Base-by-base conservation (phyloP, 1,140 invertebrate genomes). In the Aporrectodea caliginosa region DNA sequence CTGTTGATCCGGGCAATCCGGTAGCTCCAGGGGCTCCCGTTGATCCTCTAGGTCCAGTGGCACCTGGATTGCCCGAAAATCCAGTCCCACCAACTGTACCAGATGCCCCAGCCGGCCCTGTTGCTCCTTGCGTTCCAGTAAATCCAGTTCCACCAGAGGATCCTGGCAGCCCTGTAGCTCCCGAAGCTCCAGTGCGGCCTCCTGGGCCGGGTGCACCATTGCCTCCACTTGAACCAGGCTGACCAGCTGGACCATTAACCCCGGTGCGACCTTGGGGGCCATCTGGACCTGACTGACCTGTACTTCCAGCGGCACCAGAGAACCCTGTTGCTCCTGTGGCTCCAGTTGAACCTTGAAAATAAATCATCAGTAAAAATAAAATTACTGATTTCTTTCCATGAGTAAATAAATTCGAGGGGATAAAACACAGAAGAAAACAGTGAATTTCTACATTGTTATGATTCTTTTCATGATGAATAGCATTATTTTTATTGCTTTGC, bases 131-230 rank as follows among this genome's bases (percentile, higher is more conserved):
- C 27, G 27, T 22, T n/a, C 75, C 75, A 76, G 33, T 43, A 76
- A 43, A 35, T 58, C 75, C 75, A 76, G 33, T 76, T 0, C 32
- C 16, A 68, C 75, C 75, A 0, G 75, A 27, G 43, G 6, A 29
- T 43, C 75, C 75, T 58, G 14, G 0, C 1, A 27, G 16, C 22
- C 75, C 75, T 2, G 75, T 27, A n/a, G 33, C 16, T 35, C 75
- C 75, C 1, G 35, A 0, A 43, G 29, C 34, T 35, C 75, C 75
- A 1, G 16, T 29, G 31, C 16, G 43, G 27, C 75, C 75, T 29
- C n/a, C 0, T 76, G 16, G 27, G 16, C 75, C 75, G 29, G 33
- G 16, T 30, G 14, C 29, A 30, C 75, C 75, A 35, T 0, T 14
- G 27, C 29, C 33, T 27, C 75, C 75, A 58, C 1, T 6, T n/a